phyloP scores from a whole-genome alignment of 2,113 vertebrate genomes.

The Sturnira hondurensis region DNA sequence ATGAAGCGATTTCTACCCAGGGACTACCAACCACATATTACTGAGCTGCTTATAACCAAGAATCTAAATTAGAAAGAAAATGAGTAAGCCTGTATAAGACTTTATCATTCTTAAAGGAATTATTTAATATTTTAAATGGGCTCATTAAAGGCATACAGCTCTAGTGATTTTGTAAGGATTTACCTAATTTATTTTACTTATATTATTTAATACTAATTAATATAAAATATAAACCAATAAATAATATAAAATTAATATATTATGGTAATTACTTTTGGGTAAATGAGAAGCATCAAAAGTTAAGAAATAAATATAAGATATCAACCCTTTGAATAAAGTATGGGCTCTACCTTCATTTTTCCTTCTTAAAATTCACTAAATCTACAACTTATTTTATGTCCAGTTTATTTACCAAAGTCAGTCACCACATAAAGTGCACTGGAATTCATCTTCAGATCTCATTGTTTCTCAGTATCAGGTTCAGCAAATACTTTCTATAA shows the following conservation, averaged over 20 bases:
- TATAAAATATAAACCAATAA: no score
- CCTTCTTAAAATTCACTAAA: neutral
- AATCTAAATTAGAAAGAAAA: constrained; percentile 63
- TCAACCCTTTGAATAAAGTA: neutral
- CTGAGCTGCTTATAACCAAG: constrained; percentile 18
- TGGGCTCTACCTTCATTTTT: neutral
- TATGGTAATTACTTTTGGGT: neutral
- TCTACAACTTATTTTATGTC: neutral
- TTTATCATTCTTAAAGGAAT: constrained; percentile 45
- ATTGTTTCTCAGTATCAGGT: fast-evolving
- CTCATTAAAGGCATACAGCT: constrained; percentile 1
- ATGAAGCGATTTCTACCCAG: neutral
- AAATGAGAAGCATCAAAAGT: neutral
- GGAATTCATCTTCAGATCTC: neutral
- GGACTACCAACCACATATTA: constrained; percentile 6
- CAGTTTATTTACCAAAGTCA: neutral
- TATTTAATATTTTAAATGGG: constrained; percentile 47
- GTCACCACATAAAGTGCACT: neutral
- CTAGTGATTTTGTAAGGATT: neutral
- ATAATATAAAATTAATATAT: no score
- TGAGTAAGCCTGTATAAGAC: neutral
- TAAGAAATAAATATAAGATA: neutral
- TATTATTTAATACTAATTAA: neutral
- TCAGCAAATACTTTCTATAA: neutral
- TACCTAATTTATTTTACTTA: neutral